phyloP scores from a whole-genome alignment of 2,113 vertebrate species.

The Sarotherodon lohbergeri region DNA sequence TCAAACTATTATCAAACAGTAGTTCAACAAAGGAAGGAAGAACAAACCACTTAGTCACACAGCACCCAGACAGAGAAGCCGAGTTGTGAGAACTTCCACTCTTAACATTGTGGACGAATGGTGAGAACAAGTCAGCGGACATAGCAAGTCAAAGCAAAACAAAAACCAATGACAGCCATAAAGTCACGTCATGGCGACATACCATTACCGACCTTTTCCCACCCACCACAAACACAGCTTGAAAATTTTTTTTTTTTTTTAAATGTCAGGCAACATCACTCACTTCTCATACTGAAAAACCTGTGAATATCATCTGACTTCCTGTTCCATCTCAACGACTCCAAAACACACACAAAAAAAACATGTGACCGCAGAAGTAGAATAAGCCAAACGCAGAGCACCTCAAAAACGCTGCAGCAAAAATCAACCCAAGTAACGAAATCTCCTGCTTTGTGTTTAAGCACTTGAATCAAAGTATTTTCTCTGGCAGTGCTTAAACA shows the following conservation, averaged over 20 bases:
- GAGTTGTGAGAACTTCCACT: conserved; percentile 45
- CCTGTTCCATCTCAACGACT: conserved; percentile 57
- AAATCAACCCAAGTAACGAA: not conserved
- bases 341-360: conserved; percentile 43
- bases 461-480: not conserved
- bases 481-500: not conserved
- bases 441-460: conserved; percentile 24
- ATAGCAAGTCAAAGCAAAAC: not conserved
- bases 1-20: not conserved
- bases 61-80: conserved; percentile 32
- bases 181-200: not conserved
- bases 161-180: not conserved
- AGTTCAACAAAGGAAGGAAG: conserved; percentile 48
- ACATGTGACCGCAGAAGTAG: conserved; percentile 34
- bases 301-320: conserved; percentile 59
- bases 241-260: not conserved
- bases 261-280: not conserved
- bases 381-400: not conserved
- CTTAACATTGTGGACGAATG: not conserved
- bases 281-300: conserved; percentile 31
- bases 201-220: not conserved
- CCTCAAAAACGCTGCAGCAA: conserved; percentile 6
- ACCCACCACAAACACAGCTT: not conserved
- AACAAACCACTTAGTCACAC: conserved; percentile 24
- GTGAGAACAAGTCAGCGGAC: conserved; percentile 1